Conservation (phyloP, 1,140 invertebrate genomes). For the Drosophila dunni region DNA sequence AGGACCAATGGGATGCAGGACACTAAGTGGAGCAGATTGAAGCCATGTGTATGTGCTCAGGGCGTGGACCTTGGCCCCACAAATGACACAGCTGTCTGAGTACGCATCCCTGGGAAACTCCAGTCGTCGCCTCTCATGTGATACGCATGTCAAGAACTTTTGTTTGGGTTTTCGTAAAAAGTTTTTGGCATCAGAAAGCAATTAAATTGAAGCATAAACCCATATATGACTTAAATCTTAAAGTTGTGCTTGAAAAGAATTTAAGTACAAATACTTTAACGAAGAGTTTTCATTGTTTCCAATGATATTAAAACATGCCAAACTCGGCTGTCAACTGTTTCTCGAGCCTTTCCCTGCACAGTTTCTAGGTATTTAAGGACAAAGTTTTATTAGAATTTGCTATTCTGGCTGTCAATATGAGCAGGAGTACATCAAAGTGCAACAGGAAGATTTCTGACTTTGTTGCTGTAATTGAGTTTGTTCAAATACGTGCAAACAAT, state of each 20-base stretch:
- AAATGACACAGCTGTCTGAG: neutral
- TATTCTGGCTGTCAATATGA: slow-evolving; percentile 8
- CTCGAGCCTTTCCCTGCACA: neutral
- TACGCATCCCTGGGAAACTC: neutral
- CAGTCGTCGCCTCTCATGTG: neutral
- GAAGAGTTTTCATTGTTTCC: slow-evolving; percentile 15
- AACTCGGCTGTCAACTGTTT: slow-evolving; percentile 11
- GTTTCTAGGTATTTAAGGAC: neutral
- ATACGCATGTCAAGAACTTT: slow-evolving; percentile 25
- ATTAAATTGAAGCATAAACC: slow-evolving; percentile 5
- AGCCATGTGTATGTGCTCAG: slow-evolving; percentile 2
- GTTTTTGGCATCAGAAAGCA: slow-evolving; percentile 5
- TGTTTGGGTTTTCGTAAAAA: slow-evolving; percentile 1
- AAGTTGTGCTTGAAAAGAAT: neutral
- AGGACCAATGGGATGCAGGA: slow-evolving; percentile 18
- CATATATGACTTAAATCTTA: neutral
- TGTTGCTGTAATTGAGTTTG: slow-evolving; percentile 46
- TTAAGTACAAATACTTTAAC: neutral
- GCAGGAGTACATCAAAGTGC: slow-evolving; percentile 39
- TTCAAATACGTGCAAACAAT: slow-evolving; percentile 38
- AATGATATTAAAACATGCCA: slow-evolving; percentile 8
- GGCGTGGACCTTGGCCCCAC: neutral
- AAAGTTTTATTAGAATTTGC: slow-evolving; percentile 35
- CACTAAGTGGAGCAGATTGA: slow-evolving; percentile 36
- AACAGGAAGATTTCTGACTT: slow-evolving; percentile 26